phyloP scores from a whole-genome alignment of 2,797 vertebrate genomes.

The Furcifer pardalis region DNA sequence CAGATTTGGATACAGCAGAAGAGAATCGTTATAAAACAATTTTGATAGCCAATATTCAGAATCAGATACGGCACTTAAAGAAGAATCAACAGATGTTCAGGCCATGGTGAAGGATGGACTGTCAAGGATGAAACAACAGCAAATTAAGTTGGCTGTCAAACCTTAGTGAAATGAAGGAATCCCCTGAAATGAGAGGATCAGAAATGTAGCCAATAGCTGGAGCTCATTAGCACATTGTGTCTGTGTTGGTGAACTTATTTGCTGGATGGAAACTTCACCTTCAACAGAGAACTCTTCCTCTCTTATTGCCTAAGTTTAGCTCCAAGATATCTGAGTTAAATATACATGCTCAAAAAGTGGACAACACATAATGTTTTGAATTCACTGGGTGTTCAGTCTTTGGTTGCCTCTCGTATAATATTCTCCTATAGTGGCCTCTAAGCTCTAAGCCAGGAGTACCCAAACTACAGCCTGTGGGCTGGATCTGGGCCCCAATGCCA shows the following conservation, averaged over 20 bases:
- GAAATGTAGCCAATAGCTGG: neutral
- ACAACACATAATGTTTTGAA: neutral
- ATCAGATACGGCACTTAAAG: too few species aligned
- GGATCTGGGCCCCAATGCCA: too few species aligned
- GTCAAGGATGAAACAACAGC: neutral
- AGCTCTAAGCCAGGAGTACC: too few species aligned
- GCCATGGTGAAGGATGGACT: neutral
- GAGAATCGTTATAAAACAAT: too few species aligned
- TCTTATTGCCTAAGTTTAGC: neutral
- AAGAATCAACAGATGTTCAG: too few species aligned
- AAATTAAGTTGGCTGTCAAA: neutral
- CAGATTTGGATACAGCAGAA: too few species aligned
- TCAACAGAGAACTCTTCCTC: neutral
- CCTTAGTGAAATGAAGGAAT: neutral
- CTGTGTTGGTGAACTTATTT: neutral
- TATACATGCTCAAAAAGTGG: accelerated
- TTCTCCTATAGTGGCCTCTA: neutral
- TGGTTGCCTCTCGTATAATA: neutral
- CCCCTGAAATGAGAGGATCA: neutral
- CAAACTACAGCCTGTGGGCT: too few species aligned
- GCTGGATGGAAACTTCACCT: neutral
- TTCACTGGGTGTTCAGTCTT: neutral
- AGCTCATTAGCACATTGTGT: neutral
- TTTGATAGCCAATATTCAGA: too few species aligned
- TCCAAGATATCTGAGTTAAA: accelerated